Conservation (phyloP, 2,888 invertebrate genomes). For the Drosophila fulvimacula region DNA sequence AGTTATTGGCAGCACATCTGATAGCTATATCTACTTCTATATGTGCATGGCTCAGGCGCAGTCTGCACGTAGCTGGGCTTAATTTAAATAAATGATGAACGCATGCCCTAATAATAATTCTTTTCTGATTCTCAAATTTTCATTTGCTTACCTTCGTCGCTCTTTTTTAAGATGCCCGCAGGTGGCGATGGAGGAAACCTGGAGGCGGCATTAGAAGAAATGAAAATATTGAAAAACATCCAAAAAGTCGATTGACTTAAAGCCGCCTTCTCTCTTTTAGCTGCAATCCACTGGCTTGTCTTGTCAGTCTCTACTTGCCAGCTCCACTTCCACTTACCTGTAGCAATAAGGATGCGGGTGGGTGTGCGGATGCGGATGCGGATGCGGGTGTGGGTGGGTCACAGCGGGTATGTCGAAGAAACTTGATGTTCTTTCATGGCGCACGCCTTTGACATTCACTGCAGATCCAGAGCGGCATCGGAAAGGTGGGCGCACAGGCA, state of each 20-base stretch:
- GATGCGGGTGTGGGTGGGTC: constrained; percentile 83
- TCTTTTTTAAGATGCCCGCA: constrained; percentile 83
- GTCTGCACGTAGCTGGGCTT: constrained; percentile 40
- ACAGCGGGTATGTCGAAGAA: constrained; percentile 85
- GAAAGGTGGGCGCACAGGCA: constrained; percentile 34
- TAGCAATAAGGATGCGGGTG: constrained; percentile 81
- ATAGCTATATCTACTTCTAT: constrained; percentile 12
- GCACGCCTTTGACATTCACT: constrained; percentile 85
- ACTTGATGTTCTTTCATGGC: constrained; percentile 85
- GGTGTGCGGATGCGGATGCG: constrained; percentile 59
- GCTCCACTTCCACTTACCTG: constrained; percentile 74
- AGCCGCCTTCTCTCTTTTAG: constrained; percentile 39
- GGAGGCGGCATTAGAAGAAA: constrained; percentile 45
- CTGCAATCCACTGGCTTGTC: constrained; percentile 37
- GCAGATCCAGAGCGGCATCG: constrained; percentile 55
- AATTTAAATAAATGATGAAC: constrained; percentile 81
- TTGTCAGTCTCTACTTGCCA: constrained; percentile 45
- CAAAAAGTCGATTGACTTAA: constrained; percentile 69
- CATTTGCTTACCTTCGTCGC: constrained; percentile 83
- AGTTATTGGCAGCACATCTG: constrained; percentile 71
- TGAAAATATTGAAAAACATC: constrained; percentile 53
- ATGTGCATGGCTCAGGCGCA: neutral
- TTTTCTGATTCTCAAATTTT: constrained; percentile 41
- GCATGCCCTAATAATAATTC: constrained; percentile 67
- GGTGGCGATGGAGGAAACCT: constrained; percentile 84